Conservation (phyloP, 53 echinoderm and acorn worm genomes). For the Holothuria leucospilota region DNA sequence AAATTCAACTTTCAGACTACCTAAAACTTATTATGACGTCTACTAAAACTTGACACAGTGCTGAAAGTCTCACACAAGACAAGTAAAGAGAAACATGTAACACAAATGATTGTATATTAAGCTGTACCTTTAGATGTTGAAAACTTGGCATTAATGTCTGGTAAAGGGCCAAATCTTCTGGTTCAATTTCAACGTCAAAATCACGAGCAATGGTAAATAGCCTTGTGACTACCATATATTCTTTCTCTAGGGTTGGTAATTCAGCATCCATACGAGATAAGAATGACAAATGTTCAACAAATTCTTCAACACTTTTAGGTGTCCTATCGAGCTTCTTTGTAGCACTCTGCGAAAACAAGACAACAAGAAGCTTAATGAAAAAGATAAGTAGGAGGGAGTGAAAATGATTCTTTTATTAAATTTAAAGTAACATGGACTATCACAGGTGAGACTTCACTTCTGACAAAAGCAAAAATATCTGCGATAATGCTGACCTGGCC, state of each 20-base stretch:
- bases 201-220: slow-evolving; percentile 95
- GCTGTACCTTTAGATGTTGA: slow-evolving; percentile 88
- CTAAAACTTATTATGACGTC: no score
- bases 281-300: slow-evolving; percentile 93
- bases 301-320: slow-evolving; percentile 93
- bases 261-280: slow-evolving; percentile 83
- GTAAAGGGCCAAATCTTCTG: slow-evolving; percentile 96
- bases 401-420: background rate
- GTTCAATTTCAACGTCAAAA: slow-evolving; percentile 86
- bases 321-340: slow-evolving; percentile 95
- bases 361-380: background rate
- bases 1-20: no score
- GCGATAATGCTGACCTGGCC: no score
- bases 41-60: no score
- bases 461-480: no score
- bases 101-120: no score
- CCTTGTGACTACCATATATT: slow-evolving; percentile 85
- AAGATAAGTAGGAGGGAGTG: background rate
- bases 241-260: slow-evolving; percentile 86
- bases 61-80: no score
- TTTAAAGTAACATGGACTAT: no score
- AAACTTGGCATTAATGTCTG: slow-evolving; percentile 99
- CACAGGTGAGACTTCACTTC: no score
- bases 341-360: slow-evolving; percentile 71
- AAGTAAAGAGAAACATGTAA: no score